A percentile compares a stretch with the other conserved stretches of the same genome.
These are phyloP conservation scores for Synanthedon vespiformis DNA, from an alignment of 2,888 invertebrate species.

Conservation along the genomic window DNA sequence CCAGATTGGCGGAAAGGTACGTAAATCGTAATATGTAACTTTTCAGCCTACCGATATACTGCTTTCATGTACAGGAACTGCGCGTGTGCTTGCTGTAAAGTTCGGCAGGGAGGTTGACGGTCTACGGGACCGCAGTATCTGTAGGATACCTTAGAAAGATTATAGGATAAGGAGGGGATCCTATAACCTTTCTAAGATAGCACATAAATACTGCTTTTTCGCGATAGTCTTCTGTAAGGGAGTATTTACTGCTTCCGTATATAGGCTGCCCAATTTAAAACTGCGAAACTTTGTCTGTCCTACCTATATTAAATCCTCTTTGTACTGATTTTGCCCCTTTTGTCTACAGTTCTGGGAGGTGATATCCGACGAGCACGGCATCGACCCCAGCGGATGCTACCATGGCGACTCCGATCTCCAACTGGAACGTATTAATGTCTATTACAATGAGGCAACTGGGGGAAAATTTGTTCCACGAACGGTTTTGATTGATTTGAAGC, in stretches of 20 bases:
- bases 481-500: constrained; percentile 52
- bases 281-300: neutral
- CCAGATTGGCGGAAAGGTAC: constrained; percentile 69
- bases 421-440: constrained; percentile 81
- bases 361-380: constrained; percentile 83
- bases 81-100: too few species aligned
- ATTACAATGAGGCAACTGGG: constrained; percentile 78
- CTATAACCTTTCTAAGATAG: too few species aligned
- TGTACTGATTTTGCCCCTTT: neutral
- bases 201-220: too few species aligned
- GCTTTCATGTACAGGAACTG: too few species aligned
- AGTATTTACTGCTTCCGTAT: neutral
- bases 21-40: constrained; percentile 4
- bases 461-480: constrained; percentile 61
- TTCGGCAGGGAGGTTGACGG: too few species aligned
- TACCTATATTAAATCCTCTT: too few species aligned
- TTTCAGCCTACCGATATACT: too few species aligned
- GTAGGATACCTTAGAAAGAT: too few species aligned
- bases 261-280: neutral
- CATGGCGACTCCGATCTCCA: constrained; percentile 80
- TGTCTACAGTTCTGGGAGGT: constrained; percentile 76
- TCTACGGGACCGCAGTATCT: too few species aligned
- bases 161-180: too few species aligned
- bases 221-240: too few species aligned
- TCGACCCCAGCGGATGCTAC: constrained; percentile 77